These are phyloP conservation scores for Pyrochroa serraticornis DNA, from an alignment of 2,888 invertebrate species.

Conservation along the genomic window DNA sequence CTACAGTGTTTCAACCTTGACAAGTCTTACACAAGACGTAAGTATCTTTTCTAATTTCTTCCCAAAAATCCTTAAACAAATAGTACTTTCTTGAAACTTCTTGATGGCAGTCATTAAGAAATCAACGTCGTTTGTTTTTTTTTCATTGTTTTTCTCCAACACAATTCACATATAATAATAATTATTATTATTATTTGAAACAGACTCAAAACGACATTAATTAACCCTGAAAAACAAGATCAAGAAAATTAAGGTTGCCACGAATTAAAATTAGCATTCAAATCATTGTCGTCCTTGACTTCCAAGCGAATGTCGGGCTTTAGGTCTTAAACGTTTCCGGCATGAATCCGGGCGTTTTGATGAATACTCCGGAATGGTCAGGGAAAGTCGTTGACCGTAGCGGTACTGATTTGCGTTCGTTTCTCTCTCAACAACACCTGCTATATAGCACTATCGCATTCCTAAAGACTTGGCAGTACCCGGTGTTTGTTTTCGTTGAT, in stretches of 20 bases:
- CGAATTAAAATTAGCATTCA: background rate
- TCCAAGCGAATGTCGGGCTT: background rate
- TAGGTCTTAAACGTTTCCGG: background rate
- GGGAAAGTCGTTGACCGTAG: constrained; percentile 54
- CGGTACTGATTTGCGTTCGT: constrained; percentile 41
- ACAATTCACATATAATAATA: background rate
- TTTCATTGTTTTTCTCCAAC: background rate
- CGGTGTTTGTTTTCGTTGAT: constrained; percentile 17
- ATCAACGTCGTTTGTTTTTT: background rate
- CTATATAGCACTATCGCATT: constrained; percentile 4
- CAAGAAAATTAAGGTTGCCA: background rate
- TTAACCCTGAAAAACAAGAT: background rate
- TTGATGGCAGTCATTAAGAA: too few species aligned
- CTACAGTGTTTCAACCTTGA: constrained; percentile 38
- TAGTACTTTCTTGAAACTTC: background rate
- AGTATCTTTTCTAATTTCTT: constrained; percentile 25
- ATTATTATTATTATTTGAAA: background rate
- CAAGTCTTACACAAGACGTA: constrained; percentile 27
- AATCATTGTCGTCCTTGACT: background rate
- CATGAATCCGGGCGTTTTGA: constrained; percentile 19
- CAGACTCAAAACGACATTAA: background rate
- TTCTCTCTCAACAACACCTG: constrained; percentile 18
- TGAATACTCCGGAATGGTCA: constrained; percentile 41
- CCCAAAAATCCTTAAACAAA: background rate
- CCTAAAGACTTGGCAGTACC: constrained; percentile 4